phyloP scores from a whole-genome alignment of 2,888 invertebrate genomes.

The Griposia aprilina region DNA sequence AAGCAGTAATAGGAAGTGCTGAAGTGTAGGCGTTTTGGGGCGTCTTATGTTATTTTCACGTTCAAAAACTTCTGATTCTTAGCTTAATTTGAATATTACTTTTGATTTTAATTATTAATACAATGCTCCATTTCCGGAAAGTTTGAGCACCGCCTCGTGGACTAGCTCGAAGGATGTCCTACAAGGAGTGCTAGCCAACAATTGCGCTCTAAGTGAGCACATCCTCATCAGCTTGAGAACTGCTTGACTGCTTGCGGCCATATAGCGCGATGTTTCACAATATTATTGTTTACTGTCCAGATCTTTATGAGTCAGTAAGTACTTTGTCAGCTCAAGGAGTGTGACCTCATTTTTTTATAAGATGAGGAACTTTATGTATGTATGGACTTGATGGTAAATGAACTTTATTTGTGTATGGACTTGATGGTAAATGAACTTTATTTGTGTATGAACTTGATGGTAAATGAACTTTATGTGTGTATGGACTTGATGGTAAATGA shows the following conservation, averaged over 20 bases:
- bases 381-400: not conserved
- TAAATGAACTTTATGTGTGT: not conserved
- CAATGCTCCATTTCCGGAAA: constrained; percentile 35
- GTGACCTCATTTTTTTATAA: constrained; percentile 38
- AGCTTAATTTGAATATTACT: too few relatives aligned
- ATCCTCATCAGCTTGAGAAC: constrained; percentile 86
- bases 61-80: too few relatives aligned
- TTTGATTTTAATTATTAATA: too few relatives aligned
- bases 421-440: not conserved
- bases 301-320: constrained; percentile 55
- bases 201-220: constrained; percentile 88
- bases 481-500: not conserved
- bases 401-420: too few relatives aligned
- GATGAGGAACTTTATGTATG: not conserved
- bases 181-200: constrained; percentile 87
- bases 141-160: constrained; percentile 75
- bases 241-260: constrained; percentile 73
- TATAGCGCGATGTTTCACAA: constrained; percentile 66
- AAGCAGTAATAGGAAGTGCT: too few relatives aligned
- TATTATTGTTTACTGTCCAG: constrained; percentile 64
- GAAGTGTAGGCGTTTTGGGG: too few relatives aligned
- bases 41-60: too few relatives aligned
- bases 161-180: constrained; percentile 81
- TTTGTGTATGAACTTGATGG: too few relatives aligned
- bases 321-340: constrained; percentile 38